phyloP scores from a whole-genome alignment of 2,797 vertebrate genomes.

The Decapterus maruadsi region DNA sequence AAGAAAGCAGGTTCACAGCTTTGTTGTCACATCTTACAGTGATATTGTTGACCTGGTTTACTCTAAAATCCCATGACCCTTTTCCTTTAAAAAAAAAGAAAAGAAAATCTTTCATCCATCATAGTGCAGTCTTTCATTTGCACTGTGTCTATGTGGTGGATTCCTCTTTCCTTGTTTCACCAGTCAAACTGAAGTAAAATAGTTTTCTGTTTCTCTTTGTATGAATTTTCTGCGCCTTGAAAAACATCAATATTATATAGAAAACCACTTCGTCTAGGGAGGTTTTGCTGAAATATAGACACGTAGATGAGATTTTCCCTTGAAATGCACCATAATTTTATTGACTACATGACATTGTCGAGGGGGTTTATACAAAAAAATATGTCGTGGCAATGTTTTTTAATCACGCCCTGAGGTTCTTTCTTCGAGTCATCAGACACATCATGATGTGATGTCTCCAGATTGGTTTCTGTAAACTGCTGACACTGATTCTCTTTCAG shows the following conservation, averaged over 20 bases:
- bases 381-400: slow-evolving; percentile 3
- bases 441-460: background rate
- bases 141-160: slow-evolving; percentile 41
- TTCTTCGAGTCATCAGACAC: slow-evolving; percentile 43
- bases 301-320: slow-evolving; percentile 19
- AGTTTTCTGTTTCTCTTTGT: slow-evolving; percentile 41
- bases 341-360: slow-evolving; percentile 49
- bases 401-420: slow-evolving; percentile 45
- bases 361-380: slow-evolving; percentile 25
- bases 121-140: slow-evolving; percentile 40
- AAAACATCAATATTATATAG: background rate
- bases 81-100: background rate
- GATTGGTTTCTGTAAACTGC: slow-evolving; percentile 27
- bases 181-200: slow-evolving; percentile 51
- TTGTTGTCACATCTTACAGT: background rate
- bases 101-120: background rate
- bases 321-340: slow-evolving; percentile 38
- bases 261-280: slow-evolving; percentile 12
- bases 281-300: slow-evolving; percentile 13
- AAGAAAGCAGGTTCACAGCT: background rate
- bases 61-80: background rate
- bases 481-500: slow-evolving; percentile 51
- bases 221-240: background rate
- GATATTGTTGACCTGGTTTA: background rate
- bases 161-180: slow-evolving; percentile 40